Evolutionary conservation across 2,113 vertebrate genomes (phyloP).

Genomic region (Melanotaenia duboulayi): DNA sequence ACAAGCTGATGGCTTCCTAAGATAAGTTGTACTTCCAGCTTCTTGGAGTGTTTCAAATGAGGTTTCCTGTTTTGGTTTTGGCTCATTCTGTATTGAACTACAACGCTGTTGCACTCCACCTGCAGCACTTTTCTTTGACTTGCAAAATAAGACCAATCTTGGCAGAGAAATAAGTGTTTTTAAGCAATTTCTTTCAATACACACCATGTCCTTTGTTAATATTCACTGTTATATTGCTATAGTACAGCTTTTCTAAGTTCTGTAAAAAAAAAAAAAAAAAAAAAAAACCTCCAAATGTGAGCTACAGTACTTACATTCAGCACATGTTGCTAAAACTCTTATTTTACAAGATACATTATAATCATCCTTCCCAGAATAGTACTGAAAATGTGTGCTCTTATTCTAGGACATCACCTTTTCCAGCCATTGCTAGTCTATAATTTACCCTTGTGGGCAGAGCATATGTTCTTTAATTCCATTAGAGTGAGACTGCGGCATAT

Average conservation of each 20-base stretch:
- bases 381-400: constrained; percentile 26
- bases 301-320: not conserved
- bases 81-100: not conserved
- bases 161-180: not conserved
- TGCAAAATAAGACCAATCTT: not conserved
- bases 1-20: not conserved
- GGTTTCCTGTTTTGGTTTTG: too few relatives aligned
- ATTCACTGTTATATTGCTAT: too few relatives aligned
- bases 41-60: too few relatives aligned
- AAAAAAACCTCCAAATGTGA: not conserved
- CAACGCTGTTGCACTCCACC: not conserved
- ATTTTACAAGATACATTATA: constrained; percentile 14
- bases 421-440: constrained; percentile 26
- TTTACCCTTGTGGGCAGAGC: constrained; percentile 38
- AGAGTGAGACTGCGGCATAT: constrained; percentile 15
- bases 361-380: constrained; percentile 8
- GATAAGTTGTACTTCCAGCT: not conserved
- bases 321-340: not conserved
- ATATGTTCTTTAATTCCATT: constrained; percentile 42
- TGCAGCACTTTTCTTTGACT: not conserved
- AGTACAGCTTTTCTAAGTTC: not conserved
- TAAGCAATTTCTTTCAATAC: constrained; percentile 1
- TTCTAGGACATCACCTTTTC: constrained; percentile 30
- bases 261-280: too few relatives aligned
- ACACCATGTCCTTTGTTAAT: not conserved